Conservation (phyloP, 2,797 vertebrate species). For the Steatocranus sp. region DNA sequence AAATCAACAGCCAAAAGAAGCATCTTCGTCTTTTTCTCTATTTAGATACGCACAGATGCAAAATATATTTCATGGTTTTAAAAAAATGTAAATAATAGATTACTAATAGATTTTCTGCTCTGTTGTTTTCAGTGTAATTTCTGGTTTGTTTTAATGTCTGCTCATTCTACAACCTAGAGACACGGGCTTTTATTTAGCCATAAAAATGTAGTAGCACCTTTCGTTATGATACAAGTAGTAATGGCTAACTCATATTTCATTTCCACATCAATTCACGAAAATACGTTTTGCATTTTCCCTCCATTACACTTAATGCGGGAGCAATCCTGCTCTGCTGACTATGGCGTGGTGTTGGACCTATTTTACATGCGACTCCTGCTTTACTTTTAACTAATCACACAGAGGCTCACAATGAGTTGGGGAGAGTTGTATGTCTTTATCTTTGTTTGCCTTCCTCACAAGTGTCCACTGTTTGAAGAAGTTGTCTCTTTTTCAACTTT, state of each 20-base stretch:
- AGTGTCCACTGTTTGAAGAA: not conserved
- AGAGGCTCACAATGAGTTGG: not conserved
- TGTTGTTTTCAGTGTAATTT: not conserved
- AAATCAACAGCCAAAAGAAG: not conserved
- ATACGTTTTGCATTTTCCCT: not conserved
- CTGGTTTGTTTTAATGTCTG: not conserved
- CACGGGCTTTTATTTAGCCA: not conserved
- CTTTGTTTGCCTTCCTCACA: not conserved
- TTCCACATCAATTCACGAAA: not conserved
- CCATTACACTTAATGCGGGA: not conserved
- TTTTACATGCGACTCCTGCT: not conserved
- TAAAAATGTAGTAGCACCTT: not conserved
- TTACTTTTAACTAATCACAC: not conserved
- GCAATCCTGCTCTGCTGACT: not conserved
- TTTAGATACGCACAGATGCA: conserved; percentile 8
- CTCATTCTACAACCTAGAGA: not conserved
- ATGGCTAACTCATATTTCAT: not conserved
- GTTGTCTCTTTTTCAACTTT: not conserved
- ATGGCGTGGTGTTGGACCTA: not conserved
- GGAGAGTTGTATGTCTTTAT: not conserved
- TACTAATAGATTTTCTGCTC: not conserved
- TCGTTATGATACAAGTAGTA: not conserved
- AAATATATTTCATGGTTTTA: not conserved
- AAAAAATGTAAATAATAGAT: not conserved
- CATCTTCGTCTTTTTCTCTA: not conserved